Conservation (phyloP, 2,797 vertebrate species). For the Fringilla coelebs region DNA sequence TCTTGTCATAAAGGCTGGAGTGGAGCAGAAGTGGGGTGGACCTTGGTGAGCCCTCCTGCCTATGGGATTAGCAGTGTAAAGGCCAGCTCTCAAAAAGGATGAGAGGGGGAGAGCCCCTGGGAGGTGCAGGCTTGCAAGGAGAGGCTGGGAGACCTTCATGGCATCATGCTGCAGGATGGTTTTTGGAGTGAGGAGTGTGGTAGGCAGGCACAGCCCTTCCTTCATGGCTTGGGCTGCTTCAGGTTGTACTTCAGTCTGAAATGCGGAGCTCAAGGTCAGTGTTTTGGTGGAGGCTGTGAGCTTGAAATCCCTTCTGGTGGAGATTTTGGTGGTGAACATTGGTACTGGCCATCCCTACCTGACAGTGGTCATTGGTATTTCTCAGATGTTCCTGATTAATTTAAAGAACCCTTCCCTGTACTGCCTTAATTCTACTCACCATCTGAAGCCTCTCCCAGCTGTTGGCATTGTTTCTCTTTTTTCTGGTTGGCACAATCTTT, state of each 20-base stretch:
- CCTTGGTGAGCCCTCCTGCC: background rate
- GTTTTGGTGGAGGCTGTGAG: background rate
- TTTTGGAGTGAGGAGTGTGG: background rate
- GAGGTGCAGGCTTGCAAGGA: background rate
- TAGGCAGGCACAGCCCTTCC: background rate
- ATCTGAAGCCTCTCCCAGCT: background rate
- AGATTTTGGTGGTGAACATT: accelerated
- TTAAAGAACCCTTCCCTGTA: background rate
- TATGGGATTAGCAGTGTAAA: accelerated
- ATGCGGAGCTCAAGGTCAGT: background rate
- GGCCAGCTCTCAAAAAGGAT: background rate
- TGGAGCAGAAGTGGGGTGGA: background rate
- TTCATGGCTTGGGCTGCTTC: background rate
- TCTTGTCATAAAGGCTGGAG: background rate
- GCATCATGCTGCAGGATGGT: background rate
- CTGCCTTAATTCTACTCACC: background rate
- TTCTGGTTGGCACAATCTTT: background rate
- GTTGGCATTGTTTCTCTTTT: background rate
- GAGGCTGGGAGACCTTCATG: accelerated
- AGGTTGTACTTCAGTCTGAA: background rate
- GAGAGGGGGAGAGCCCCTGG: background rate
- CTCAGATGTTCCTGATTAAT: background rate
- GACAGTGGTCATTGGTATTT: background rate
- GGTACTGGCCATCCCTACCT: background rate
- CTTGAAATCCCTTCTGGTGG: background rate